These are phyloP conservation scores for Stigmatopora argus DNA, from an alignment of 2,113 vertebrate genomes.

Conservation along the genomic window DNA sequence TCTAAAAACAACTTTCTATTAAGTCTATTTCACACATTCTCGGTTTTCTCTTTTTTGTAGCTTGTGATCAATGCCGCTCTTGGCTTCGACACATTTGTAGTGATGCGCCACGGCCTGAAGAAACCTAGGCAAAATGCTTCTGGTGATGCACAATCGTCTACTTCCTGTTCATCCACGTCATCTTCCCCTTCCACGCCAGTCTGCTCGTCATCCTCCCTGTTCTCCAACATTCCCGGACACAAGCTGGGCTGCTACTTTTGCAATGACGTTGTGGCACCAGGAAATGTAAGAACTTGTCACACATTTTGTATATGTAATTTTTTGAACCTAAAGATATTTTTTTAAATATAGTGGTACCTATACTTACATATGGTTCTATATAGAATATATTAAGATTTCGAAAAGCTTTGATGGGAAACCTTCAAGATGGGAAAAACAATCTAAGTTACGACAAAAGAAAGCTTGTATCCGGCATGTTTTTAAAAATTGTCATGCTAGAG, in stretches of 20 bases:
- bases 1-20: background rate
- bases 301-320: background rate
- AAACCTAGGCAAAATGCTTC: constrained; percentile 59
- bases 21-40: background rate
- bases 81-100: constrained; percentile 97
- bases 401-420: too few species aligned
- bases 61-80: constrained; percentile 91
- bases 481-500: too few species aligned
- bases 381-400: too few species aligned
- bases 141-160: constrained; percentile 43
- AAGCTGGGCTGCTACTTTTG: constrained; percentile 98
- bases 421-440: too few species aligned
- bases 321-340: background rate
- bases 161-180: constrained; percentile 60
- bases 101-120: constrained; percentile 96
- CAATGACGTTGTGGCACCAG: constrained; percentile 96
- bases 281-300: constrained; percentile 78
- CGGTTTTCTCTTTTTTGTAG: constrained; percentile 55
- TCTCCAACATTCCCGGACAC: constrained; percentile 95
- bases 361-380: background rate
- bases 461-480: too few species aligned
- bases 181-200: constrained; percentile 63
- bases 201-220: constrained; percentile 72
- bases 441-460: too few species aligned
- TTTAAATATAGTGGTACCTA: background rate